Evolutionary conservation across 2,113 vertebrate genomes (phyloP), one percentile per base, ranked within the genome.

Genomic region (Lasiurus borealis): DNA sequence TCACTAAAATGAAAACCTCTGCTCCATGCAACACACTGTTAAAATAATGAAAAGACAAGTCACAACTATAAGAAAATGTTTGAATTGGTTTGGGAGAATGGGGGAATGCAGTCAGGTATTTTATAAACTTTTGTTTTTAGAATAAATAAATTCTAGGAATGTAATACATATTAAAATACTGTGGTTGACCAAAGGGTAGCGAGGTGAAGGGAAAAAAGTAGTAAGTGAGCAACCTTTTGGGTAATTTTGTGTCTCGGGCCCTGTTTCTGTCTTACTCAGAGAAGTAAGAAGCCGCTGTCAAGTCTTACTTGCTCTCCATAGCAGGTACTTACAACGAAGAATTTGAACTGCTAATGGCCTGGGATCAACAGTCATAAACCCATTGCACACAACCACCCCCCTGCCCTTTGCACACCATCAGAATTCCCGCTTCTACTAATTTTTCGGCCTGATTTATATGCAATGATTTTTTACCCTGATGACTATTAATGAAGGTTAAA

Each of bases 1-100:
- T 89, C 31, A 90, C 68, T 48, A 89, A 84, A 89, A 82, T 80
- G 52, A 88, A 71, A 92, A 11, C 3, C 23, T 72, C 29, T 81
- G 40, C 21, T 64, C 23, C 16, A 0, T 52, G 25, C 81, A 81
- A 88, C 19, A 73, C 25, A 27, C 14, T 50, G 31, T 25, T 64
- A 81, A 25, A 44, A 72, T 19, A 40, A 59, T 5, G 12, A 72
- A 93, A 72, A 71, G 23, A 36, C 16, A 78, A 40, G 13, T 6
- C 2, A 40, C 6, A 44, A 62, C 6, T 64, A 5, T 57, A 27
- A 85, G 76, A 72, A 62, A 64, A 40, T 11, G 6, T 57, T 81
- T n/a, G 34, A 54, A 59, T 27, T 72, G 52, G 52, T 62, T 59
- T 12, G 21, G 13, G 66, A 27, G 57, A 34, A n/a, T n/a, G n/a